Percentiles rank a stretch among this genome's conserved stretches.
Conservation (phyloP, 2,797 vertebrate genomes). For the Cynodonichthys magdalenae region DNA sequence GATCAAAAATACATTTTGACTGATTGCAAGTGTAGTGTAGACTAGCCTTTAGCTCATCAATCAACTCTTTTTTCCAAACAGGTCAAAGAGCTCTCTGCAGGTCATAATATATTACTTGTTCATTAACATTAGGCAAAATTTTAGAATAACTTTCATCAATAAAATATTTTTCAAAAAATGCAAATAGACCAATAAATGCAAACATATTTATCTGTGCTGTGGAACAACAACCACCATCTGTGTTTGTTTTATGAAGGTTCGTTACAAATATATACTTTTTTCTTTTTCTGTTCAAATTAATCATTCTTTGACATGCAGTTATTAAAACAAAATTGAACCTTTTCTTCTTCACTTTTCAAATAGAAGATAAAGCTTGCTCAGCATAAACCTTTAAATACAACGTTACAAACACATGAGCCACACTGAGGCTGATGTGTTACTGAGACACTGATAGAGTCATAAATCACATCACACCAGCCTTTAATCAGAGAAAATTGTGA, state of each 20-base stretch:
- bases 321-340: neutral
- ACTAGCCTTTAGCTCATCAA: too few species aligned
- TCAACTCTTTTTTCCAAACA: too few species aligned
- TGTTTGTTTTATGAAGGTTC: neutral
- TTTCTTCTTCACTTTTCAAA: neutral
- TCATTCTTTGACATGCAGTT: slow-evolving; percentile 1
- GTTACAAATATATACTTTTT: neutral
- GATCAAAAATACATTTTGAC: too few species aligned
- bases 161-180: too few species aligned
- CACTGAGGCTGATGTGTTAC: slow-evolving; percentile 25
- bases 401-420: slow-evolving; percentile 28
- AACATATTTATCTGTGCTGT: neutral
- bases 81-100: too few species aligned
- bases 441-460: slow-evolving; percentile 15
- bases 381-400: slow-evolving; percentile 26
- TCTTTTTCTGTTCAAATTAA: slow-evolving; percentile 4
- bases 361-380: slow-evolving; percentile 8
- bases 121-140: too few species aligned
- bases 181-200: too few species aligned
- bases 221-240: neutral
- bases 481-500: neutral
- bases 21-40: too few species aligned
- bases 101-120: too few species aligned
- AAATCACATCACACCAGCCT: slow-evolving; percentile 41
- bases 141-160: too few species aligned